Percentiles rank a stretch among this genome's conserved stretches.
phyloP scores from a whole-genome alignment of 2,113 vertebrate genomes.

The Sylvilagus bachmani region DNA sequence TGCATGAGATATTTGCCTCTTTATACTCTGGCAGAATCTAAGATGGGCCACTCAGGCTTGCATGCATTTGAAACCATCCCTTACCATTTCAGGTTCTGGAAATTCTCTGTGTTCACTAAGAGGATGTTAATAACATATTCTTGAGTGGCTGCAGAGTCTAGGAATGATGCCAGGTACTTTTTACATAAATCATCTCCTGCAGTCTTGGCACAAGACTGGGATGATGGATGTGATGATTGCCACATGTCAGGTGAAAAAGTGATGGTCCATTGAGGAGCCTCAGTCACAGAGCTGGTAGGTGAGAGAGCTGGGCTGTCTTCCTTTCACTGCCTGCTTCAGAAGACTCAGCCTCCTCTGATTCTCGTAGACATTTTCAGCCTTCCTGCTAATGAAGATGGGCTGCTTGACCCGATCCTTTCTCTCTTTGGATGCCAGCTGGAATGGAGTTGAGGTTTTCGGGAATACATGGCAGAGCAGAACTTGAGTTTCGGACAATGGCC shows the following conservation, averaged over 20 bases:
- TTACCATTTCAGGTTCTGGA: background rate
- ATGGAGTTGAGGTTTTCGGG: background rate
- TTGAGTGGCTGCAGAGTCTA: constrained; percentile 10
- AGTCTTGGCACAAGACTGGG: background rate
- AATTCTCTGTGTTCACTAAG: constrained; percentile 15
- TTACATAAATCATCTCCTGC: background rate
- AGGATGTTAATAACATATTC: background rate
- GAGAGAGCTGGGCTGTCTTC: background rate
- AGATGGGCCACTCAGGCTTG: background rate
- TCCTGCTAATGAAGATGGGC: background rate
- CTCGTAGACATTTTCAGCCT: background rate
- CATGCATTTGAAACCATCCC: background rate
- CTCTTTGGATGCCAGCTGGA: background rate
- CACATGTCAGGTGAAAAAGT: background rate
- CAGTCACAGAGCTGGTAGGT: background rate
- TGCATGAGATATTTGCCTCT: background rate
- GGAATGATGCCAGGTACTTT: background rate
- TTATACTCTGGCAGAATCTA: background rate
- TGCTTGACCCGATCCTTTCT: background rate
- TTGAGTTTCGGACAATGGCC: background rate
- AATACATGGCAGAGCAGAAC: background rate
- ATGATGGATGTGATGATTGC: background rate
- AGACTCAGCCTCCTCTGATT: background rate
- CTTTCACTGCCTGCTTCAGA: background rate
- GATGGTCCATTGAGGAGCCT: background rate